Percentiles rank a stretch among this genome's conserved stretches.
Conservation (phyloP, 2,113 vertebrate species). For the Seriola dumerili region DNA sequence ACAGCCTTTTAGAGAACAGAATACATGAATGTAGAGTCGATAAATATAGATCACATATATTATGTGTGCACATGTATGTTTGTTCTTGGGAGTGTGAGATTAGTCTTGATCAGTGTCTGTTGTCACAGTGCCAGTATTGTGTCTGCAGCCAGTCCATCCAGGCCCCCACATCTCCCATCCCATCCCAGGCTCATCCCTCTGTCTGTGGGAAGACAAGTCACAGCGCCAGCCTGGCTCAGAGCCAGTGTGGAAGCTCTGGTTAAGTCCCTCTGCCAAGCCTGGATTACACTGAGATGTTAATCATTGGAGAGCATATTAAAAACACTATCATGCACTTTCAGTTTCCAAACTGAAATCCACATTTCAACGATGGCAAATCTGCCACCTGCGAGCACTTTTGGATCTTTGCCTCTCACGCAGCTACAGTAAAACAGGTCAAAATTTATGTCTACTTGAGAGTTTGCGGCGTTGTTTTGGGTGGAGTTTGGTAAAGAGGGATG, state of each 20-base stretch:
- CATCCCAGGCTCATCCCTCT: constrained; percentile 79
- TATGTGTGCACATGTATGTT: constrained; percentile 6
- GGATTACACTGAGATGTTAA: constrained; percentile 78
- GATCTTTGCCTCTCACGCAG: not conserved
- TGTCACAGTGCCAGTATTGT: constrained; percentile 87
- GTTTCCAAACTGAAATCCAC: constrained; percentile 42
- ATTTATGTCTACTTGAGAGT: constrained; percentile 22
- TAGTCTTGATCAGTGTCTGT: constrained; percentile 72
- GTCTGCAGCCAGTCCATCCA: constrained; percentile 78
- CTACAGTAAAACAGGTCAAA: constrained; percentile 13
- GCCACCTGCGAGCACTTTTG: constrained; percentile 22
- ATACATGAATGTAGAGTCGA: not conserved
- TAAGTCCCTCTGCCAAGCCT: constrained; percentile 72
- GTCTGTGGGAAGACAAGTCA: constrained; percentile 79
- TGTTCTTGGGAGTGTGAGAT: constrained; percentile 65
- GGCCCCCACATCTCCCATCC: constrained; percentile 74
- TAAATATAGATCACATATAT: not conserved
- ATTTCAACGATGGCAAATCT: constrained; percentile 14
- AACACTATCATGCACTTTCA: constrained; percentile 47
- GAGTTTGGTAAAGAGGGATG: constrained; percentile 61
- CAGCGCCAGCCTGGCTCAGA: constrained; percentile 73
- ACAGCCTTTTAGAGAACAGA: not conserved
- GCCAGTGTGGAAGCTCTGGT: constrained; percentile 73
- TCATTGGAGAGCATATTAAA: constrained; percentile 69
- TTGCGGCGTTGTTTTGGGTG: constrained; percentile 45